Base-by-base conservation (phyloP, 37 sponge, comb jelly and placozoan species). In the Spongilla lacustris region DNA sequence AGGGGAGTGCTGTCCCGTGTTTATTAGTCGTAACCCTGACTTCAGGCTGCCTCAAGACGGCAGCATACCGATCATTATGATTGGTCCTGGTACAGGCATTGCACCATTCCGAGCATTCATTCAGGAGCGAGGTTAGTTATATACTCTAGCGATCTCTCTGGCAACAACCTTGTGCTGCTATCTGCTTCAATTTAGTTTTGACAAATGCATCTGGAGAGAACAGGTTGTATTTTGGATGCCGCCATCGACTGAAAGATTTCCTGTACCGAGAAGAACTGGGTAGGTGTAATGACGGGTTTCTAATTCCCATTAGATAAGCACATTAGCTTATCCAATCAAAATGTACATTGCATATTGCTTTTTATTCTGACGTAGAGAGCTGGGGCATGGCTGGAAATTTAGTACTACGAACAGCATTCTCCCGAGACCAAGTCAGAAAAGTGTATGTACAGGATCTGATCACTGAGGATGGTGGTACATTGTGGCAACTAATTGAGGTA, bases 51-150 rank as follows among this genome's bases (percentile, higher is more conserved):
- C 91, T 34, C 11, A 21, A 21, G 74, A 85, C 58, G 83, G 78
- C 68, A 74, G 78, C 14, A n/a, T 82, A 27, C 91, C 87, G 70
- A 74, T 86, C 11, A 86, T 91, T 50, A 86, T 91, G 91, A 91
- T 91, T 50, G 91, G 91, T 1, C 91, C 91, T 14, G 91, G 91
- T 26, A 90, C 91, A 36, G 91, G 91, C 27, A 80, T 90, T 23
- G 91, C 91, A 69, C 91, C 91, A 0, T 91, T 91, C 68, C 82
- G 91, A 73, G 87, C 91, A 13, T 91, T 91, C 38, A 68, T 91
- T 77, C 91, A 91, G 36, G 91, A 91, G 38, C 86, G 91, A 86
- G 83, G 91, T 91, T n/a, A n/a, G 79, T 66, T 30, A 5, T 14
- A 17, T n/a, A n/a, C n/a, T n/a, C n/a, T 11, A 48, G 8, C 11